These are phyloP conservation scores for Melanotaenia duboulayi DNA, from an alignment of 2,113 vertebrate genomes.

Conservation along the genomic window DNA sequence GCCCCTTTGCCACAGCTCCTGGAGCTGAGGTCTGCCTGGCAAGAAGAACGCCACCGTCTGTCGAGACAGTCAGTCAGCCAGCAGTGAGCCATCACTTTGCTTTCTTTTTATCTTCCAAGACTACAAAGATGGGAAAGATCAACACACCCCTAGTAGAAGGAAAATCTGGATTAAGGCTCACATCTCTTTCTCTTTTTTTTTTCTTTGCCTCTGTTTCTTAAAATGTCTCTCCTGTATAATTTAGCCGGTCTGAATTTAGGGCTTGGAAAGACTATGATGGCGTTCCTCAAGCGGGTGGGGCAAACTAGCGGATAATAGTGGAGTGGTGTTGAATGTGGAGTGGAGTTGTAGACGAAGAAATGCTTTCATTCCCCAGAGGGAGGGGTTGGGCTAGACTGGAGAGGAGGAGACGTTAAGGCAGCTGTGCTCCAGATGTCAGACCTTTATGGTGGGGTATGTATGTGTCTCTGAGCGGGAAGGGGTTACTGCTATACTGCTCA, in stretches of 20 bases:
- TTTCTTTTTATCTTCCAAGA: conserved; percentile 53
- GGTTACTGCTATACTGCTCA: neutral
- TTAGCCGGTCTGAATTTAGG: conserved; percentile 72
- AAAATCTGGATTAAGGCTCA: conserved; percentile 34
- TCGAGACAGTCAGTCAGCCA: conserved; percentile 37
- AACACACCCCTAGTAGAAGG: conserved; percentile 26
- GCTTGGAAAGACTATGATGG: conserved; percentile 64
- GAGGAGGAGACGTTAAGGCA: conserved; percentile 63
- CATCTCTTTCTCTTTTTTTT: too few relatives aligned
- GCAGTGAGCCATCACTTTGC: conserved; percentile 41
- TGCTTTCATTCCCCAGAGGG: conserved; percentile 66
- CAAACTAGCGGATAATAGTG: conserved; percentile 58
- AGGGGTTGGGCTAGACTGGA: conserved; percentile 47
- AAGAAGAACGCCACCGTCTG: conserved; percentile 45
- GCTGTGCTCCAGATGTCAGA: conserved; percentile 77
- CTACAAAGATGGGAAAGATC: conserved; percentile 32
- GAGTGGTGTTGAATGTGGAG: conserved; percentile 60
- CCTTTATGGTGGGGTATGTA: conserved; percentile 17
- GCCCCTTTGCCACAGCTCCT: conserved; percentile 44
- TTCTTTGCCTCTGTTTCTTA: conserved; percentile 45
- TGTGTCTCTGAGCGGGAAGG: conserved; percentile 2
- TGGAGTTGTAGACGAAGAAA: conserved; percentile 63
- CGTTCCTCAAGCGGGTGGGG: conserved; percentile 70
- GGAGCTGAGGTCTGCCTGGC: conserved; percentile 59
- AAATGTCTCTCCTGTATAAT: conserved; percentile 74